phyloP scores from a whole-genome alignment of 2,888 invertebrate species.

The Chloromyia formosa region DNA sequence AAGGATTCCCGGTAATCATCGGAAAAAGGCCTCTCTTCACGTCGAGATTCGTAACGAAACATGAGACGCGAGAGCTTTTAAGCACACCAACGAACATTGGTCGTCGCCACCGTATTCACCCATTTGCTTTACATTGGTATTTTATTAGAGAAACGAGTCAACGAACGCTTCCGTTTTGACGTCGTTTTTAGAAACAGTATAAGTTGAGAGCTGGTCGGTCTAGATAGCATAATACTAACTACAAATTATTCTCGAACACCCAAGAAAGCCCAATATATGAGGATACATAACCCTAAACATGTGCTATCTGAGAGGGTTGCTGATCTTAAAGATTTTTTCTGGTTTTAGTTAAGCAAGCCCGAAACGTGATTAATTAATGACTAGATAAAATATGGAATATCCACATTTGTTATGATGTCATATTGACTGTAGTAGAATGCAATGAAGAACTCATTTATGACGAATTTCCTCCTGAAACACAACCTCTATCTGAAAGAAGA shows the following conservation, averaged over 20 bases:
- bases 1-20: constrained; percentile 36
- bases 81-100: constrained; percentile 23
- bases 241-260: neutral
- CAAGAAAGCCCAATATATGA: neutral
- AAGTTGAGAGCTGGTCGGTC: neutral
- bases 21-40: constrained; percentile 27
- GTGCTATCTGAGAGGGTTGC: neutral
- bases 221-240: neutral
- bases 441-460: too few species aligned
- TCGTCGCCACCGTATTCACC: constrained; percentile 14
- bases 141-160: neutral
- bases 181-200: neutral
- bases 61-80: constrained; percentile 19
- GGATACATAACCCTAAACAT: constrained; percentile 12
- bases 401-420: too few species aligned
- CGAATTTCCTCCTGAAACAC: too few species aligned
- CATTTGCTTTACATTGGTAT: neutral
- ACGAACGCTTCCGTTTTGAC: too few species aligned
- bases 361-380: too few species aligned
- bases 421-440: too few species aligned
- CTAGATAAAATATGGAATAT: too few species aligned
- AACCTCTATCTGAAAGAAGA: too few species aligned
- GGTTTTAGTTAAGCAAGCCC: too few species aligned
- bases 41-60: constrained; percentile 37
- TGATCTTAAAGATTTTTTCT: too few species aligned